Base-by-base conservation (phyloP, 2,113 vertebrate genomes). In the Corythornis vintsioides region DNA sequence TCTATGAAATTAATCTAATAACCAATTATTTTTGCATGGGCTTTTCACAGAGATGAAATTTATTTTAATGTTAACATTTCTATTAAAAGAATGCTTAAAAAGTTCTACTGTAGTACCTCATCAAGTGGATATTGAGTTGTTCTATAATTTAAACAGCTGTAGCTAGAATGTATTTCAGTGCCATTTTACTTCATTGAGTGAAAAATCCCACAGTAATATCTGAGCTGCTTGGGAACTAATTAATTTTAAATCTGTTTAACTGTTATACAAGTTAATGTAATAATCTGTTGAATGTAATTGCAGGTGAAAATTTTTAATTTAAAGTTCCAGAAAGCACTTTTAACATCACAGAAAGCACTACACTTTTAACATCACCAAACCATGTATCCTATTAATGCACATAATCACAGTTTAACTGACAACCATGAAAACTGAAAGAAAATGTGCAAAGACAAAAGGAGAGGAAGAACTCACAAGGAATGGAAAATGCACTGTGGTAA, bases 241-340 rank as follows among this genome's bases (percentile, higher is more conserved):
- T 95, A 96, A 95, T 94, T 86, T 86, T 81, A 89, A 94, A 93
- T 93, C 81, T 94, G 25, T 96, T 94, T 90, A 86, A 81, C 48
- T 94, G 48, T 52, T 79, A 92, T 29, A 70, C 55, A 89, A 95
- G 42, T 85, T 86, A 93, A 88, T 89, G 91, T 92, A 89, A 94
- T 96, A 94, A 95, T 81, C 50, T 78, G 33, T 31, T 94, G 82
- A 96, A 96, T 92, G 90, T 40, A 94, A 83, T 82, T 94, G 90
- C 56, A 86, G 33, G 70, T 31, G 50, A 88, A 55, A 96, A 70
- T 33, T 3, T 92, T 89, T 91, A 92, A 94, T 96, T 96, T 90
- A 76, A 96, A 96, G 56, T 85, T 95, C 64, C 70, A 92, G 77
- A 95, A 95, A 94, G 80, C 29, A 71, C 47, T 93, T 91, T 65